Percentiles rank a stretch among this genome's conserved stretches.
These are phyloP conservation scores for Esox niger DNA, from an alignment of 2,113 vertebrate species.

Conservation along the genomic window DNA sequence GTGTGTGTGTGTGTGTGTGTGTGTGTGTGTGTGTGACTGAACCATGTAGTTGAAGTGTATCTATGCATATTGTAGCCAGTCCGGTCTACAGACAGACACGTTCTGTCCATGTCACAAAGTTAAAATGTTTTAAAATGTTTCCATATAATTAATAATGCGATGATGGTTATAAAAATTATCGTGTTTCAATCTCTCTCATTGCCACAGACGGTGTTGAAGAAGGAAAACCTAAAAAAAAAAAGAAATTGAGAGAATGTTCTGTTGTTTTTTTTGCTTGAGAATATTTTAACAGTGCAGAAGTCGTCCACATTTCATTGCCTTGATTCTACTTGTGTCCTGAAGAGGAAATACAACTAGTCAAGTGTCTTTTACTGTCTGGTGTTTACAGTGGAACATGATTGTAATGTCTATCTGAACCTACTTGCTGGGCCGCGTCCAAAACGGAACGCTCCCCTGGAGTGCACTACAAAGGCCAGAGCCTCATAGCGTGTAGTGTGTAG, in stretches of 20 bases:
- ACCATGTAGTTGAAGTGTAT: slow-evolving; percentile 87
- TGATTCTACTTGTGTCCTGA: slow-evolving; percentile 92
- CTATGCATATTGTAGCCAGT: slow-evolving; percentile 99
- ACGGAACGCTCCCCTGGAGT: no score
- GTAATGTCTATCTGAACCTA: slow-evolving; percentile 97
- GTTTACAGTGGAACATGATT: slow-evolving; percentile 99
- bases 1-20: slow-evolving; percentile 45
- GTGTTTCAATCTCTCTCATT: slow-evolving; percentile 70
- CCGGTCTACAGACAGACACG: slow-evolving; percentile 80
- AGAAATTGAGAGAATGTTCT: slow-evolving; percentile 53
- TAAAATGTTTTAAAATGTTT: slow-evolving; percentile 82
- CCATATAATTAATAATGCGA: slow-evolving; percentile 47
- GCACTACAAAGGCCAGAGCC: no score
- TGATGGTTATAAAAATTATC: slow-evolving; percentile 18
- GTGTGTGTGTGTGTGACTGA: slow-evolving; percentile 76
- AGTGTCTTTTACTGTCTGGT: slow-evolving; percentile 94
- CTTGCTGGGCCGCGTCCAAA: slow-evolving; percentile 54
- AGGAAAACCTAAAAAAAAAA: slow-evolving; percentile 51
- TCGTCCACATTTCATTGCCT: slow-evolving; percentile 99
- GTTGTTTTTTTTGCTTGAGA: slow-evolving; percentile 51
- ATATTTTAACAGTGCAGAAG: slow-evolving; percentile 86
- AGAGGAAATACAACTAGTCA: slow-evolving; percentile 93
- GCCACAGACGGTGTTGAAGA: slow-evolving; percentile 87
- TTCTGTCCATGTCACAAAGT: slow-evolving; percentile 66
- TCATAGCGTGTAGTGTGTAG: no score